Conservation (phyloP, 2,888 invertebrate genomes). For the Erynnis tages region DNA sequence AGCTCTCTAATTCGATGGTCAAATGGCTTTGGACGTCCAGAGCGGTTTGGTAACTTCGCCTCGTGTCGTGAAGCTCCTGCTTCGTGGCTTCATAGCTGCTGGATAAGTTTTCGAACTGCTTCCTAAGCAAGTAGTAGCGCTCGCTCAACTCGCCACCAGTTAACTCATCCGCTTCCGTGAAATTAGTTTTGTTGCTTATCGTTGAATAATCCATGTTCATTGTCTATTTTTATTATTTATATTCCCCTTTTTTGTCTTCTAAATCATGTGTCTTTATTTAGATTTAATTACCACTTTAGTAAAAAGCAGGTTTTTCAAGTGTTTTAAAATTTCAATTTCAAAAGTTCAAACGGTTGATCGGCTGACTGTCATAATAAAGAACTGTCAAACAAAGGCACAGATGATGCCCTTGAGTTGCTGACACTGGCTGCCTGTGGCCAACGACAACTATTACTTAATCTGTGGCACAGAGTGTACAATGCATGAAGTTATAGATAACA, state of each 20-base stretch:
- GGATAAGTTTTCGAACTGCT: slow-evolving; percentile 63
- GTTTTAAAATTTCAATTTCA: neutral
- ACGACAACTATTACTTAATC: no score
- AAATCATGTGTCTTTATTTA: no score
- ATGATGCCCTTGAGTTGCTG: no score
- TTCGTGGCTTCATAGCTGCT: slow-evolving; percentile 61
- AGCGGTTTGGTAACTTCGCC: slow-evolving; percentile 67
- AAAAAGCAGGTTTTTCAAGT: neutral
- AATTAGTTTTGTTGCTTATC: slow-evolving; percentile 66
- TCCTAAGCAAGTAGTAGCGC: slow-evolving; percentile 64
- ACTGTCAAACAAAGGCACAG: no score
- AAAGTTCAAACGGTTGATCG: no score
- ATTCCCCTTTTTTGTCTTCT: no score
- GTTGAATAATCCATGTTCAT: slow-evolving; percentile 69
- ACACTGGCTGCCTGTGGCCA: no score
- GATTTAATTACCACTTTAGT: no score
- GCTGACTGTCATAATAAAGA: no score
- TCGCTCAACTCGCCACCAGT: slow-evolving; percentile 66
- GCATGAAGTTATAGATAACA: no score
- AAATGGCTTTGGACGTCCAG: slow-evolving; percentile 71
- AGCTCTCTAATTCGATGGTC: slow-evolving; percentile 63
- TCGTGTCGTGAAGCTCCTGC: slow-evolving; percentile 71
- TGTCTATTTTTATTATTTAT: no score
- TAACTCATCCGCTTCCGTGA: slow-evolving; percentile 62
- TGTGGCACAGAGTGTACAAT: no score